These are phyloP conservation scores for Dendrocincla tyrannina DNA, from an alignment of 2,797 vertebrate species.

Conservation along the genomic window DNA sequence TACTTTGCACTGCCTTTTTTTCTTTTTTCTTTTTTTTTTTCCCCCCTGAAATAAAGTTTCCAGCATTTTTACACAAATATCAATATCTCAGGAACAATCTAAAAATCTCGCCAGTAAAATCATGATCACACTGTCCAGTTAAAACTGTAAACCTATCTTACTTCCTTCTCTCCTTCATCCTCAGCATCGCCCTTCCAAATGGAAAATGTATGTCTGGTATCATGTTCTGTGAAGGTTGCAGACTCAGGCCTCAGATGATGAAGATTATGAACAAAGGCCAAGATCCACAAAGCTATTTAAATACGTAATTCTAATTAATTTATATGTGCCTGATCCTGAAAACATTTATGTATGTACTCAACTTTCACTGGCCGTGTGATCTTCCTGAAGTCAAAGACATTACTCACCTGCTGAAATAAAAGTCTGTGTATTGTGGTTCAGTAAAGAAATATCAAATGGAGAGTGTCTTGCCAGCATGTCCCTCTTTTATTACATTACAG, in stretches of 20 bases:
- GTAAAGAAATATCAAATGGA: neutral
- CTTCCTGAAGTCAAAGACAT: neutral
- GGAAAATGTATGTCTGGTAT: neutral
- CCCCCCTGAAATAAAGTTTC: neutral
- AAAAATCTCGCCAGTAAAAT: neutral
- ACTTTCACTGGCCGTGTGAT: neutral
- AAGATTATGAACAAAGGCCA: conserved; percentile 31
- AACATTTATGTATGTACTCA: conserved; percentile 4
- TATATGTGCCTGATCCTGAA: neutral
- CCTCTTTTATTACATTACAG: neutral
- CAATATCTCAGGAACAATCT: neutral
- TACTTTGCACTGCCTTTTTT: neutral
- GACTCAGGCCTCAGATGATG: neutral
- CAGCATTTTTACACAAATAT: neutral
- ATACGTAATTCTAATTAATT: conserved; percentile 14
- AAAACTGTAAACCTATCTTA: neutral
- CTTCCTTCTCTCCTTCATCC: neutral
- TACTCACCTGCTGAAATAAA: neutral
- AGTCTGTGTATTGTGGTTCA: neutral
- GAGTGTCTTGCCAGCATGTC: neutral
- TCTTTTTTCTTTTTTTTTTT: neutral
- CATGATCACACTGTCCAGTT: neutral
- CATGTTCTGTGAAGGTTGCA: neutral
- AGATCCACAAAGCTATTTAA: conserved; percentile 40
- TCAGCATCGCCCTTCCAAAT: neutral